A percentile compares a stretch with the other conserved stretches of the same genome.
Conservation (phyloP, 2,888 invertebrate species). For the Pandemis heparana region DNA sequence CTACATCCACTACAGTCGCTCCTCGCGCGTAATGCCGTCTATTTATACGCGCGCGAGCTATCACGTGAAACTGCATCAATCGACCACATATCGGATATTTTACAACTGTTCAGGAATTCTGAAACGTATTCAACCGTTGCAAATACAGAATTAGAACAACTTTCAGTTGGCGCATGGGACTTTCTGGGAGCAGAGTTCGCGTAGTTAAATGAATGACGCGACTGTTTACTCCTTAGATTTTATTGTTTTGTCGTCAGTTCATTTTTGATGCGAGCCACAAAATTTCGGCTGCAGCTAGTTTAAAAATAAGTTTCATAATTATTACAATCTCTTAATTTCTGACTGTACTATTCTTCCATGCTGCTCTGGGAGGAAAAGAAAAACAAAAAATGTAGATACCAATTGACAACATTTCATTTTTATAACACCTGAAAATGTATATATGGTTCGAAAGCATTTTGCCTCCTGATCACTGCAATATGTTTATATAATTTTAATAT, state of each 20-base stretch:
- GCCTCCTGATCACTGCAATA: no score
- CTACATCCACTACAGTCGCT: not conserved
- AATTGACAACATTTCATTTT: no score
- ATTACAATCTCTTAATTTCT: no score
- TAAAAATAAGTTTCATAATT: no score
- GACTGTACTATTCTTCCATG: no score
- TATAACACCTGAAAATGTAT: no score
- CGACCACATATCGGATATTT: not conserved
- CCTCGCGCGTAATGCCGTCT: not conserved
- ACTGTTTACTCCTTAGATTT: conserved; percentile 8
- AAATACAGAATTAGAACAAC: not conserved
- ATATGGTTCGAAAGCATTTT: no score
- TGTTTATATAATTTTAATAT: no score
- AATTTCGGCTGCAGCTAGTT: no score
- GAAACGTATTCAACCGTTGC: not conserved
- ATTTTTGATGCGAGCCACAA: no score
- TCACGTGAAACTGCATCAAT: conserved; percentile 11
- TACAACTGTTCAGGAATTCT: not conserved
- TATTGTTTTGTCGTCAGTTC: not conserved
- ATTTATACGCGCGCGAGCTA: not conserved
- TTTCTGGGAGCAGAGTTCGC: not conserved
- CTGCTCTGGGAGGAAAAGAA: no score
- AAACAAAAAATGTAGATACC: no score
- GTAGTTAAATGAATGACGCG: not conserved
- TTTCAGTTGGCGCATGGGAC: not conserved